Evolutionary conservation across 2,113 vertebrate genomes (phyloP), one percentile per base, ranked within the genome.

Genomic region (Pogona vitticeps): DNA sequence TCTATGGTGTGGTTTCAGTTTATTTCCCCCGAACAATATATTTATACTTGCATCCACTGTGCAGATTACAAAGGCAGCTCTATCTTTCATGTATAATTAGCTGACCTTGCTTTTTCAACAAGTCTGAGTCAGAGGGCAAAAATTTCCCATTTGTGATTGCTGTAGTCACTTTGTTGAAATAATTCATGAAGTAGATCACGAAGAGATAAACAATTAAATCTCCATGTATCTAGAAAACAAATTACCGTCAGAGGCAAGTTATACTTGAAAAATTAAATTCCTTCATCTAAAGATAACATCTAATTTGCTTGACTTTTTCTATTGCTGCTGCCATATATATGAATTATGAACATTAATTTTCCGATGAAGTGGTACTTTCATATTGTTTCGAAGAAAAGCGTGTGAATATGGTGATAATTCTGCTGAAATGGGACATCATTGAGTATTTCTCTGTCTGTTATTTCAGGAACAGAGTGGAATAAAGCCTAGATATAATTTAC

Each of bases 261-360:
- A 67, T 67, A 58, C 17, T 68, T 68, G 1, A 31, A 68, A 52
- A 28, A 68, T 68, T 6, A 63, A 63, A 31, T 68, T 68, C 3
- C 65, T 13, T 68, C 42, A 68, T 21, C 42, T 84, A 67, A 18
- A 75, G 84, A 80, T 38, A 40, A 84, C 65, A 75, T 80, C 58
- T 80, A 17, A 80, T 84, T 84, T 88, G 58, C 42, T 80, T 88
- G n/a, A 58, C 46, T 33, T 67, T 80, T 73, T 80, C 58, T 73
- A 65, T 26, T 58, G 12, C 17, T 75, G 3, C 46, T 84, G 33
- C n/a, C 33, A 23, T 65, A 15, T 52, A 52, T 88, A 46, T 42
- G 17, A 18, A 36, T 80, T 17, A 70, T 38, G 61, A 56, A 46
- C 13, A 65, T 6, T 87, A 26, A 71, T 87, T 81, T 87, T 76